A percentile compares a stretch with the other conserved stretches of the same genome.
These are phyloP conservation scores for Myotis planiceps DNA, from an alignment of 2,797 vertebrate species.

Conservation along the genomic window DNA sequence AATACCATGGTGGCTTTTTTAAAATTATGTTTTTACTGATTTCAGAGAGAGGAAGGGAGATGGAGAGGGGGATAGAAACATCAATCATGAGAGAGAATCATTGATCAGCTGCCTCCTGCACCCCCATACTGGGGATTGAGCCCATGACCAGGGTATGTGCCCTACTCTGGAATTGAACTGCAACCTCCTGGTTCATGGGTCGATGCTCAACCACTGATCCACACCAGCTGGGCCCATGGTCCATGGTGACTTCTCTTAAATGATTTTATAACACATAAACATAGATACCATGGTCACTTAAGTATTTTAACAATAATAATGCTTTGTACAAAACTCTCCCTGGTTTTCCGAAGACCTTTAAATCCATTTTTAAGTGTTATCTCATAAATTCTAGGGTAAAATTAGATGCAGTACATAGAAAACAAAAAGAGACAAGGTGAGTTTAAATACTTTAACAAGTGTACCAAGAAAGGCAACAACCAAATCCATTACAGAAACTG, in stretches of 20 bases:
- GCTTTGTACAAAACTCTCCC: not conserved
- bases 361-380: not conserved
- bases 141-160: too few relatives aligned
- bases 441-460: not conserved
- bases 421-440: not conserved
- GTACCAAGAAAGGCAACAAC: not conserved
- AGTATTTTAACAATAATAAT: constrained; percentile 49
- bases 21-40: too few relatives aligned
- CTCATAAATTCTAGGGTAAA: constrained; percentile 12
- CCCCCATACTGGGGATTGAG: too few relatives aligned
- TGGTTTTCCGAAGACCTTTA: not conserved
- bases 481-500: not conserved
- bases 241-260: not conserved
- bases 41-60: too few relatives aligned
- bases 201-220: too few relatives aligned
- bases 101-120: too few relatives aligned
- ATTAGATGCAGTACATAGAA: not conserved
- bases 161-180: too few relatives aligned
- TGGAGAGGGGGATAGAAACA: too few relatives aligned
- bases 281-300: not conserved
- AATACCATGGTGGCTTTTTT: not conserved
- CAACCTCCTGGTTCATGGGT: too few relatives aligned
- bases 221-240: too few relatives aligned
- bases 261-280: not conserved
- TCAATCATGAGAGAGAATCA: too few relatives aligned